Base-by-base conservation (phyloP, 2,113 vertebrate species). In the Xenotilapia flavipinnis region DNA sequence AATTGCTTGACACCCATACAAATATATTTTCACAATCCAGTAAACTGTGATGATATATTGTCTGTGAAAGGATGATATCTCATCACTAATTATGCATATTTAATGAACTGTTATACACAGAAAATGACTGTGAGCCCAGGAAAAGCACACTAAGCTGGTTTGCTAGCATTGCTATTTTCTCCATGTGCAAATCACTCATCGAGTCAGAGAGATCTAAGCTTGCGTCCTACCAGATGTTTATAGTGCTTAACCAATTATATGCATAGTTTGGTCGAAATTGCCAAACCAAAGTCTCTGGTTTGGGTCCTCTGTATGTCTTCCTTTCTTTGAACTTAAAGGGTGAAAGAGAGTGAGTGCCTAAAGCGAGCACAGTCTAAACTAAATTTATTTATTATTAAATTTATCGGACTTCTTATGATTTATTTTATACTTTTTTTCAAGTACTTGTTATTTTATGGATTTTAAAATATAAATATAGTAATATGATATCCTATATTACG, bases 191-290 rank as follows among this genome's bases (percentile, higher is more conserved):
- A 83, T 15, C 82, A 84, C 36, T 55, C 79, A 87, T 45, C 3
- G 10, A 19, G 54, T 86, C 82, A 62, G 21, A 58, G 38, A n/a
- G 80, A 90, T 83, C 87, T 33, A 53, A 81, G 38, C 90, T 79
- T 80, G 79, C 68, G 89, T 87, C 91, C 89, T 94, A 87, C 79
- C 95, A 94, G 91, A 91, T 93, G 92, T 94, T 84, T 31, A 55
- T 47, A 38, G 36, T 62, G 84, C 84, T 91, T 87, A 92, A 49
- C 89, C 21, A 26, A 87, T 73, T 86, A 51, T 42, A 70, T 84
- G 26, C 17, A 13, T 6, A 19, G 26, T 19, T 68, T 38, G 26
- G 68, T 62, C 13, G 0, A 70, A 62, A 77, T 42, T 51, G 49
- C 65, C 82, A 87, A 82, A 28, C 26, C n/a, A 73, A 79, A 56